Conservation (phyloP, 2,113 vertebrate species). For the Paracanthobrama guichenoti region DNA sequence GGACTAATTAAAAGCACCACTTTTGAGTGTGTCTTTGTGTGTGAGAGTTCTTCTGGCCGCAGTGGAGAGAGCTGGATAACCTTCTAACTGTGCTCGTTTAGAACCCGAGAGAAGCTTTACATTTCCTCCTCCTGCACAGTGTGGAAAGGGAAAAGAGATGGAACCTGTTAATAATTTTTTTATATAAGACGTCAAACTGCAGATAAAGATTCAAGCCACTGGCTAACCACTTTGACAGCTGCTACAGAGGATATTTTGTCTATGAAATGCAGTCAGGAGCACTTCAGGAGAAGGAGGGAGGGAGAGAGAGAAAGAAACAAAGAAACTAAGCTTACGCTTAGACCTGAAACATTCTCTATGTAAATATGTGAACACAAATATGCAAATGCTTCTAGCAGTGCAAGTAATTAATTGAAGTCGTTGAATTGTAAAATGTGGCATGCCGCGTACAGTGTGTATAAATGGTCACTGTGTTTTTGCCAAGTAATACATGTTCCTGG, state of each 20-base stretch:
- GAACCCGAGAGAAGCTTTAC: conserved; percentile 1
- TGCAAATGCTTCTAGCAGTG: background rate
- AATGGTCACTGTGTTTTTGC: too few relatives aligned
- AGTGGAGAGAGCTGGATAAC: background rate
- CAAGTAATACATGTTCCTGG: too few relatives aligned
- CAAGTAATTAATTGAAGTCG: background rate
- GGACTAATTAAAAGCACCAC: conserved; percentile 41
- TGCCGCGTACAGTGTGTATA: background rate
- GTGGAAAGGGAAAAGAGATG: conserved; percentile 58
- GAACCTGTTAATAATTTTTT: conserved; percentile 66
- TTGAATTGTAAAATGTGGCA: background rate
- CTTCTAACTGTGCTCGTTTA: background rate
- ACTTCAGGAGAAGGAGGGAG: conserved; percentile 55
- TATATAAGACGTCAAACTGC: conserved; percentile 74
- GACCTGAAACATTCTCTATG: background rate
- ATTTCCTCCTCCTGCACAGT: conserved; percentile 35
- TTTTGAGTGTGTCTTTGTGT: background rate
- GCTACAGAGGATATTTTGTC: conserved; percentile 78
- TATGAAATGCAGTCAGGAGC: conserved; percentile 75
- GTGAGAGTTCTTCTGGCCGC: background rate
- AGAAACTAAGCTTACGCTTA: background rate
- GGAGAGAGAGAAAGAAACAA: background rate
- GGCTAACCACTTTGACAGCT: conserved; percentile 79
- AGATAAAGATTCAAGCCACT: conserved; percentile 77
- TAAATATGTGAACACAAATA: background rate